Base-by-base conservation (phyloP, 2,797 vertebrate species). In the Urophycis tenuis region DNA sequence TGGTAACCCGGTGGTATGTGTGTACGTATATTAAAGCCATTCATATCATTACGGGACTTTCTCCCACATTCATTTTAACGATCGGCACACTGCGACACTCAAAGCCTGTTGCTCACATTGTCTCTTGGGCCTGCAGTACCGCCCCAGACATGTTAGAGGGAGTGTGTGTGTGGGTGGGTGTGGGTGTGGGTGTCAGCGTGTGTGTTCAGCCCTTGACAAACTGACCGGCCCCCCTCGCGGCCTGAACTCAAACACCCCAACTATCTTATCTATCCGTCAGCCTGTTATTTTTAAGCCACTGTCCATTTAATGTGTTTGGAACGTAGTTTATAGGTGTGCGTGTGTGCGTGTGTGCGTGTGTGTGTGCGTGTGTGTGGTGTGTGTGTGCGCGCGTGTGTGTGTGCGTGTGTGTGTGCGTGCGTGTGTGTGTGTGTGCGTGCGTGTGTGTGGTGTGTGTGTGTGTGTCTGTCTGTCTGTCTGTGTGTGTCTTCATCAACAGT, bases 261-360 rank as follows among this genome's bases (percentile, higher is more conserved):
- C 39, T 85, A 77, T 83, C 85, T 84, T 82, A 85, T 83, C 83
- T 85, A 2, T 17, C 45, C 29, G 74, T 25, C 41, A 71, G 73
- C 77, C 19, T 81, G 79, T 85, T 83, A 80, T 82, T 81, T 81
- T 85, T 80, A 81, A 86, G 82, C 85, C 78, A 77, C 81, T 78
- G 83, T 80, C 78, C 75, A 41, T 77, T 75, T 75, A 71, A n/a
- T n/a, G 71, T 32, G 30, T 36, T 41, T 74, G 77, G 32, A 34
- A 19, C 67, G 6, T 10, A 45, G 72, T 6, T 29, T 41, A 22
- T 72, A 30, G 29, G 34, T 36, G 33, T 80, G 39, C 17, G 75
- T 75, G 72, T 80, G 34, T 64, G 31, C 64, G 53, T 35, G 29
- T 60, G 29, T 75, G 74, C 77, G 71, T 34, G 69, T 29, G 39